phyloP scores from a whole-genome alignment of 1,140 invertebrate species.

The Pissodes strobi region DNA sequence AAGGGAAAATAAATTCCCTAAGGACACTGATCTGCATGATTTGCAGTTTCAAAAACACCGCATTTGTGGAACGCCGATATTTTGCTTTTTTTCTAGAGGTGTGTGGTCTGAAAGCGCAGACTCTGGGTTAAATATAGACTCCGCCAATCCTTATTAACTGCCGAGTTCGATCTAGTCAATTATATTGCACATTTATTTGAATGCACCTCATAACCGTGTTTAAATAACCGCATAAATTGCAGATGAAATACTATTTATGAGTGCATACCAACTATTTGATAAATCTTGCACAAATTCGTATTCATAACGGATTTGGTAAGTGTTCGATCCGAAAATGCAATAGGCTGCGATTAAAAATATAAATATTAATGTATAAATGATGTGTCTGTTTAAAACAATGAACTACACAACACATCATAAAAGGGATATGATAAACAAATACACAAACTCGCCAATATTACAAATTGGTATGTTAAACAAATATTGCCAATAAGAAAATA shows the following conservation, averaged over 20 bases:
- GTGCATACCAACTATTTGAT: too few species aligned
- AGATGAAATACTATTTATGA: too few species aligned
- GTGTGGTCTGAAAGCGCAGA: conserved; percentile 57
- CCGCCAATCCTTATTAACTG: conserved; percentile 61
- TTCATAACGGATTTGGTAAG: too few species aligned
- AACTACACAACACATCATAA: conserved; percentile 32
- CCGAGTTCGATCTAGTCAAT: conserved; percentile 48
- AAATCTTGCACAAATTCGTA: too few species aligned
- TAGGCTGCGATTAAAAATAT: background rate
- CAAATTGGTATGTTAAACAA: conserved; percentile 14
- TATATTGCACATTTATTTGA: too few species aligned
- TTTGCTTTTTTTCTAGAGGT: too few species aligned
- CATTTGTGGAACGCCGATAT: too few species aligned
- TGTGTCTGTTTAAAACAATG: conserved; percentile 19
- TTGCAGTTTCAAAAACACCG: conserved; percentile 64
- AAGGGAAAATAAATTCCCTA: too few species aligned
- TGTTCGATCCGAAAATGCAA: too few species aligned
- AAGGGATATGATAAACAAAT: conserved; percentile 22
- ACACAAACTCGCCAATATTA: conserved; percentile 23
- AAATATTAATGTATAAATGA: background rate
- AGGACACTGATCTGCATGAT: conserved; percentile 66
- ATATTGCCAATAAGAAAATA: conserved; percentile 9
- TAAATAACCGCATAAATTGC: too few species aligned
- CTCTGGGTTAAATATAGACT: conserved; percentile 64
- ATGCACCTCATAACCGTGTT: too few species aligned